These are phyloP conservation scores for Marisa cornuarietis DNA, from an alignment of 1,140 invertebrate genomes.

Conservation along the genomic window DNA sequence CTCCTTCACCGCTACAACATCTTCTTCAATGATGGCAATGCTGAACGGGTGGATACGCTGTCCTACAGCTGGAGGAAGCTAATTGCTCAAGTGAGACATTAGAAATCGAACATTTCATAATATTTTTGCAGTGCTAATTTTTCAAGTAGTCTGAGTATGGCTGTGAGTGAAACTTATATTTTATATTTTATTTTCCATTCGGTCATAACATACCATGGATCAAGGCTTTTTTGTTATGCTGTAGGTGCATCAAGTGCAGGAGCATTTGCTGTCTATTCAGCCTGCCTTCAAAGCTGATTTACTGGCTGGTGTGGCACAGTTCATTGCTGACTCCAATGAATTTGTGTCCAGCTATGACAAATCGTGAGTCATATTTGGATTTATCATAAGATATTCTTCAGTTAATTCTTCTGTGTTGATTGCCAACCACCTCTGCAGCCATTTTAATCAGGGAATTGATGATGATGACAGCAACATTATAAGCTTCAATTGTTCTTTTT, in stretches of 20 bases:
- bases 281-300: slow-evolving; percentile 65
- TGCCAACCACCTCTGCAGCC: too few species aligned
- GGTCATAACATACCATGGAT: not conserved
- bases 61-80: slow-evolving; percentile 88
- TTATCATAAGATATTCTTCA: too few species aligned
- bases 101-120: too few species aligned
- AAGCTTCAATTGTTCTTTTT: too few species aligned
- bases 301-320: slow-evolving; percentile 58
- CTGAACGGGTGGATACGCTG: slow-evolving; percentile 91
- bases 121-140: too few species aligned
- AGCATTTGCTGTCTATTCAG: slow-evolving; percentile 63
- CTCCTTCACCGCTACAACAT: slow-evolving; percentile 88
- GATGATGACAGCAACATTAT: too few species aligned
- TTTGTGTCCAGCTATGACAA: slow-evolving; percentile 61
- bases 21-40: slow-evolving; percentile 86
- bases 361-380: slow-evolving; percentile 46
- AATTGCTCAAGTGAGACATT: slow-evolving; percentile 68
- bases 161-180: not conserved
- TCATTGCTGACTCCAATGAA: slow-evolving; percentile 55
- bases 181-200: not conserved
- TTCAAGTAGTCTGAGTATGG: too few species aligned
- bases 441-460: too few species aligned
- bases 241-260: slow-evolving; percentile 60
- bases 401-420: too few species aligned
- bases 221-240: not conserved